These are phyloP conservation scores for Poecilia picta DNA, from an alignment of 2,797 vertebrate species.

Conservation along the genomic window DNA sequence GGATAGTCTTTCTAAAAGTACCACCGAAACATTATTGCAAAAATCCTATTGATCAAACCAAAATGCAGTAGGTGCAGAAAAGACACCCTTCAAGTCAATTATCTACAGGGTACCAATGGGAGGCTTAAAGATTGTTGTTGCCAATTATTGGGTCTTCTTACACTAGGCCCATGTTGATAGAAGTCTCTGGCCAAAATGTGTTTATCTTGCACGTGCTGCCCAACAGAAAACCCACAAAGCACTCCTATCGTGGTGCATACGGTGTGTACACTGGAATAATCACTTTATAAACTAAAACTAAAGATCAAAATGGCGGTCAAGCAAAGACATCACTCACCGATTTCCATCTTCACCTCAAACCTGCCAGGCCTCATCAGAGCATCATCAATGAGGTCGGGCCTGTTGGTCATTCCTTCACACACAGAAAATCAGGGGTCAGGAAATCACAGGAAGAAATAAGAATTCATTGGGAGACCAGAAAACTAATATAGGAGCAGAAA, in stretches of 20 bases:
- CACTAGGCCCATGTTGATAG: neutral
- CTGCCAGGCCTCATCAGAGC: constrained; percentile 96
- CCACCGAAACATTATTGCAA: neutral
- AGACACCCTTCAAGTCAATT: neutral
- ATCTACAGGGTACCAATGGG: neutral
- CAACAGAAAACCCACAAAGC: neutral
- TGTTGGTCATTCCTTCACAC: constrained; percentile 94
- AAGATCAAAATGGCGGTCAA: neutral
- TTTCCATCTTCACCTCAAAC: constrained; percentile 99
- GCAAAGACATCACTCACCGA: constrained; percentile 77
- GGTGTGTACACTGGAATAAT: neutral
- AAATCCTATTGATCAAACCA: neutral
- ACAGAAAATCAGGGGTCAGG: neutral
- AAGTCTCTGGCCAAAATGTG: neutral
- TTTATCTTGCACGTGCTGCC: neutral
- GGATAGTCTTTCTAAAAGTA: neutral
- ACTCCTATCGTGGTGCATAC: neutral
- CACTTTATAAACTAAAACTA: neutral
- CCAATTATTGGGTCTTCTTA: neutral
- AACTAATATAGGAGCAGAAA: neutral
- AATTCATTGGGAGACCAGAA: neutral
- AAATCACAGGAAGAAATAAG: neutral
- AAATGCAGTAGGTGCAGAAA: neutral
- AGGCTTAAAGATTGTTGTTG: neutral
- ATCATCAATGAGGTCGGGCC: constrained; percentile 97